A percentile compares a stretch with the other conserved stretches of the same genome.
phyloP scores from a whole-genome alignment of 2,797 vertebrate genomes.

The Gymnopithys bicolor region DNA sequence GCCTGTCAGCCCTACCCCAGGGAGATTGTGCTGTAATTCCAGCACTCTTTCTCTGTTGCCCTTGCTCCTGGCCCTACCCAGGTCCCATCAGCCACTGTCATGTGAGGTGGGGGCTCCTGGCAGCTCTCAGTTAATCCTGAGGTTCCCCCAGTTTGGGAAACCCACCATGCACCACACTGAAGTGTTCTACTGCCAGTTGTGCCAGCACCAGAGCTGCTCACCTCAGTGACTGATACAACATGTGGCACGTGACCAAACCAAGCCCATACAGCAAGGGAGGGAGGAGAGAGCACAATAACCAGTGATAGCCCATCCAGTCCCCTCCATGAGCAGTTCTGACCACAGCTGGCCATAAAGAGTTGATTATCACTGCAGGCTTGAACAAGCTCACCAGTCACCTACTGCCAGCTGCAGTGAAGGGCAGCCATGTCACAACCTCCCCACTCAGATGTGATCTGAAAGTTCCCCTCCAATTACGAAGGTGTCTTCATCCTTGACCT shows the following conservation, averaged over 20 bases:
- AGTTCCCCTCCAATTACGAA: conserved; percentile 13
- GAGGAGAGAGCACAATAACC: not conserved
- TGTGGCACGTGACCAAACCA: not conserved
- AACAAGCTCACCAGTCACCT: not conserved
- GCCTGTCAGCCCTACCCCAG: not conserved
- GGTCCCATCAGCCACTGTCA: not conserved
- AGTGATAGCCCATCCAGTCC: not conserved
- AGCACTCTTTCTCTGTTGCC: not conserved
- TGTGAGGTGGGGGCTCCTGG: not conserved
- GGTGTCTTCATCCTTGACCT: conserved; percentile 37
- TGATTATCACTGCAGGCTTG: not conserved
- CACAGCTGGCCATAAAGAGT: not conserved
- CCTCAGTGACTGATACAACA: accelerated
- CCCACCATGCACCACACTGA: not conserved
- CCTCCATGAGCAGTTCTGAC: not conserved
- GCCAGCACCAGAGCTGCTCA: not conserved
- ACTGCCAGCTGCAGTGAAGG: not conserved
- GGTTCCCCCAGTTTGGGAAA: not conserved
- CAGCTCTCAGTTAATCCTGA: not conserved
- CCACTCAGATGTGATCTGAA: not conserved
- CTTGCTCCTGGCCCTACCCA: not conserved
- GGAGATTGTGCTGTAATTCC: not conserved
- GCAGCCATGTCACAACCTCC: not conserved
- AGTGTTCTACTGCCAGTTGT: not conserved
- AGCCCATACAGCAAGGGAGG: not conserved